Percentiles rank a stretch among this genome's conserved stretches.
Evolutionary conservation across 2,797 vertebrate genomes (phyloP).

Genomic region (Ceryle rudis): DNA sequence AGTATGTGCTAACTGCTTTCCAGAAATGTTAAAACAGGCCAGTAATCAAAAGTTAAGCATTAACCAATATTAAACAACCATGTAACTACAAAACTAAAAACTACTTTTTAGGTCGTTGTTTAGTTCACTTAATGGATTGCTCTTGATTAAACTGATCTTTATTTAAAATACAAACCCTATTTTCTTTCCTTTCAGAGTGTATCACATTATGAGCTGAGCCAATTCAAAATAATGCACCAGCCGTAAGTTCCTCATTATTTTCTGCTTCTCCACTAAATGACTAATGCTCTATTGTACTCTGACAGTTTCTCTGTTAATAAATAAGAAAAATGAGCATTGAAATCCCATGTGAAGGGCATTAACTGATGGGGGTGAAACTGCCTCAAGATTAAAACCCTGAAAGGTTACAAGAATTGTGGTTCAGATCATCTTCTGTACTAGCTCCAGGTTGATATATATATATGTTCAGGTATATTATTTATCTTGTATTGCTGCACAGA

Average conservation of each 20-base stretch:
- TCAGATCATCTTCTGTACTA: neutral
- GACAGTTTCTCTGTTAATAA: neutral
- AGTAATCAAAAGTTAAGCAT: slow-evolving; percentile 60
- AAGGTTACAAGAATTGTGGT: neutral
- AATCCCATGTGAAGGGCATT: neutral
- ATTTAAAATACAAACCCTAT: neutral
- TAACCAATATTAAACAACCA: slow-evolving; percentile 38
- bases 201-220: slow-evolving; percentile 81
- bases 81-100: neutral
- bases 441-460: neutral
- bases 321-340: neutral
- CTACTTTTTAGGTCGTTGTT: neutral
- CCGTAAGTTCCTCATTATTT: slow-evolving; percentile 81
- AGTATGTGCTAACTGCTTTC: neutral
- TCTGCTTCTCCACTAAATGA: neutral
- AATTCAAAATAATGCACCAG: slow-evolving; percentile 83
- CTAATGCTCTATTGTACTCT: neutral
- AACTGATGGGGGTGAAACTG: neutral
- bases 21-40: neutral
- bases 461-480: neutral
- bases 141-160: neutral
- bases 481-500: neutral
- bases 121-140: neutral
- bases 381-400: neutral
- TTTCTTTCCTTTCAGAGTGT: slow-evolving; percentile 79